These are phyloP conservation scores for Centrocercus urophasianus DNA, from an alignment of 2,113 vertebrate genomes.

Conservation along the genomic window DNA sequence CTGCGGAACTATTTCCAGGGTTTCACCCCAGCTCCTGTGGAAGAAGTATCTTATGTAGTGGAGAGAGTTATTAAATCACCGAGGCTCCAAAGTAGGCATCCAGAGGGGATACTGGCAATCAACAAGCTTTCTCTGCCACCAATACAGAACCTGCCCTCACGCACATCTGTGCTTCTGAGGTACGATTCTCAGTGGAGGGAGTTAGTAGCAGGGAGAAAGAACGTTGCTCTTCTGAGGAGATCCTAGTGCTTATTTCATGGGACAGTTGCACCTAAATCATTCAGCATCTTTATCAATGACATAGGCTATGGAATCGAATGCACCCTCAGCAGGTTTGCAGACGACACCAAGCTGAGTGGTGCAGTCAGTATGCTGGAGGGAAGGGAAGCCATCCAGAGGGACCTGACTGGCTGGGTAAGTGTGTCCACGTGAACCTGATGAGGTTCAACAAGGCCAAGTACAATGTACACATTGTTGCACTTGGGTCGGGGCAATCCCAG, in stretches of 20 bases:
- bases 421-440: too few relatives aligned
- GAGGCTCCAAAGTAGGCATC: background rate
- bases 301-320: too few relatives aligned
- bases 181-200: background rate
- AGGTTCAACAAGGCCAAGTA: too few relatives aligned
- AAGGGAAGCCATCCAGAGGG: too few relatives aligned
- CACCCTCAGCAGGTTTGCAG: too few relatives aligned
- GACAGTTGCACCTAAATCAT: background rate
- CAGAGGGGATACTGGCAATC: background rate
- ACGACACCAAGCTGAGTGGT: too few relatives aligned
- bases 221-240: background rate
- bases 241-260: background rate
- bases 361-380: too few relatives aligned
- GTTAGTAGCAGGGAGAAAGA: background rate
- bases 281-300: too few relatives aligned
- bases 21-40: background rate
- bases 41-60: fast-evolving
- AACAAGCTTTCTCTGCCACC: background rate
- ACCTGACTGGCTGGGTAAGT: too few relatives aligned
- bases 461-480: too few relatives aligned
- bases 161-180: background rate
- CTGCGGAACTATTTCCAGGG: background rate
- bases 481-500: too few relatives aligned
- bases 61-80: background rate
- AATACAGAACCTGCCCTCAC: background rate